These are phyloP conservation scores for Pseudochromis fuscus DNA, from an alignment of 2,797 vertebrate species.

Conservation along the genomic window DNA sequence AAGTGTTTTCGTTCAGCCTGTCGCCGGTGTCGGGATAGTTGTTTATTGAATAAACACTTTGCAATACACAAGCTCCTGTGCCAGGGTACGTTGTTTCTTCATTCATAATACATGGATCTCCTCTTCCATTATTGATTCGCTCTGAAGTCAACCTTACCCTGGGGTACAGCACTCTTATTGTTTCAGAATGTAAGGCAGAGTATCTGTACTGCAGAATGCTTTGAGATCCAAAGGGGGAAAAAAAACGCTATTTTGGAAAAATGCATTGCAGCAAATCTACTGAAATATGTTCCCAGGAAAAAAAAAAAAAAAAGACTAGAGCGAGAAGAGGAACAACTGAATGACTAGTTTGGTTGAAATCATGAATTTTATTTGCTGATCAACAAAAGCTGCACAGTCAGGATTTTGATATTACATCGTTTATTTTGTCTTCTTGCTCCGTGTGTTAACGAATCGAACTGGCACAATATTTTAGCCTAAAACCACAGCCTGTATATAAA, in stretches of 20 bases:
- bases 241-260: conserved; percentile 34
- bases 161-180: conserved; percentile 44
- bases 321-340: not conserved
- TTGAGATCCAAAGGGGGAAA: conserved; percentile 38
- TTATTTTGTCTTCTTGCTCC: not conserved
- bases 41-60: conserved; percentile 63
- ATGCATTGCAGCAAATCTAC: conserved; percentile 35
- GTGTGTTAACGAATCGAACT: not conserved
- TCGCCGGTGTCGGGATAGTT: conserved; percentile 8
- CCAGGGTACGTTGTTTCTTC: conserved; percentile 54
- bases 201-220: conserved; percentile 38
- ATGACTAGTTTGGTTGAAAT: not conserved
- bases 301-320: not conserved
- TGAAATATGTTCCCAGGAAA: conserved; percentile 2
- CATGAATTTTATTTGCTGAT: not conserved
- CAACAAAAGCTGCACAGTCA: not conserved
- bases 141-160: conserved; percentile 60
- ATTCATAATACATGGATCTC: conserved; percentile 72
- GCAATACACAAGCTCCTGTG: conserved; percentile 47
- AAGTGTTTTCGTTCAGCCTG: conserved; percentile 17
- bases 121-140: conserved; percentile 72
- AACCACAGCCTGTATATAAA: too few species aligned
- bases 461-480: too few species aligned
- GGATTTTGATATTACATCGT: not conserved
- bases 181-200: conserved; percentile 48